A percentile compares a stretch with the other conserved stretches of the same genome.
Evolutionary conservation across 37 sponge, comb jelly and placozoan genomes (phyloP).

Genomic region (Theonella swinhoei): DNA sequence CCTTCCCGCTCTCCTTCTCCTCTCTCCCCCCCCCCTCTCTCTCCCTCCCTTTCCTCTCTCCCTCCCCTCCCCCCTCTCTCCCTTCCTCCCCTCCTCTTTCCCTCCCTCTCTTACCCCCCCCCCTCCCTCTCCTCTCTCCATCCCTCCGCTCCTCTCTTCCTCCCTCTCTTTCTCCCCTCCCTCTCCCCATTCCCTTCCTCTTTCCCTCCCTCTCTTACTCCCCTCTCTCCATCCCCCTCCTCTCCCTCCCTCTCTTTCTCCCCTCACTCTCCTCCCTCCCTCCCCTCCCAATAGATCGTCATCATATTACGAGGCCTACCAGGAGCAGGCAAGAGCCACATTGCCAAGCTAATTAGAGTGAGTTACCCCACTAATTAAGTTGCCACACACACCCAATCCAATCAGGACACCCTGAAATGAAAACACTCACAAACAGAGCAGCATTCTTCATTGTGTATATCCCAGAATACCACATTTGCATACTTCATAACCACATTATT

Average conservation of each 20-base stretch:
- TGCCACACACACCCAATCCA: no score
- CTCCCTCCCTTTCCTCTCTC: constrained; percentile 5
- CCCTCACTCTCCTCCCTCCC: constrained; percentile 8
- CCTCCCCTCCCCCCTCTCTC: neutral
- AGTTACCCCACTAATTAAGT: no score
- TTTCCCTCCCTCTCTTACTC: constrained; percentile 8
- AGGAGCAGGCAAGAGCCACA: constrained; percentile 85
- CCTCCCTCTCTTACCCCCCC: neutral
- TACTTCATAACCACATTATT: no score
- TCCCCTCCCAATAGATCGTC: constrained; percentile 67
- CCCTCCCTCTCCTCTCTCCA: constrained; percentile 6
- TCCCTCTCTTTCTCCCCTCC: constrained; percentile 4
- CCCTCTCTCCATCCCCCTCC: neutral
- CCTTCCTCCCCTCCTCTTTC: constrained; percentile 1
- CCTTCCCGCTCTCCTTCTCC: constrained; percentile 4
- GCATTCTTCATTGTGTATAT: no score
- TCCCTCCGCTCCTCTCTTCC: neutral
- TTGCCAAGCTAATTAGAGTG: constrained; percentile 83
- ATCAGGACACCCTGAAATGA: no score
- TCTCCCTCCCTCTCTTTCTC: neutral
- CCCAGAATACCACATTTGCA: no score
- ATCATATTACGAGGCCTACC: constrained; percentile 88
- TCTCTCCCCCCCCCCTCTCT: neutral
- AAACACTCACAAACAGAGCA: no score
- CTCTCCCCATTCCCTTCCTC: no score